phyloP scores from a whole-genome alignment of 2,113 vertebrate species.

The Microcebus jonahi region DNA sequence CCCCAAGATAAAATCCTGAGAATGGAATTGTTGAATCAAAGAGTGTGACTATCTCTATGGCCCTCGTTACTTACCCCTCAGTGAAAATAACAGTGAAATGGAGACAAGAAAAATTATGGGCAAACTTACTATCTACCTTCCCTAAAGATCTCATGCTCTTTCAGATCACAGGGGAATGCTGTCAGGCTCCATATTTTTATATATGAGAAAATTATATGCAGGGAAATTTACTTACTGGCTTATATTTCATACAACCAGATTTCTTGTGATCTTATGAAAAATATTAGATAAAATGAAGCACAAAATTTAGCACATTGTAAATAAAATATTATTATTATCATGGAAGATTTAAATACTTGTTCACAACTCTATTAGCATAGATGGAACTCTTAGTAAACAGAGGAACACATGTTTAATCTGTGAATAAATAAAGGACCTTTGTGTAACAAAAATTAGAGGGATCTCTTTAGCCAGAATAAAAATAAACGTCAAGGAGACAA shows the following conservation, averaged over 20 bases:
- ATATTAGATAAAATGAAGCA: not conserved
- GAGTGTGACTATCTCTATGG: not conserved
- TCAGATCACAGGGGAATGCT: not conserved
- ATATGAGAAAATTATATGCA: conserved; percentile 3
- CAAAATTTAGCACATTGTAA: conserved; percentile 27
- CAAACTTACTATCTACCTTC: not conserved
- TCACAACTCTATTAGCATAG: conserved; percentile 14
- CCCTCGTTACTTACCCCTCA: conserved; percentile 13
- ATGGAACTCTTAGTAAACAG: conserved; percentile 76
- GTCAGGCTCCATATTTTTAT: not conserved
- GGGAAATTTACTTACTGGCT: conserved; percentile 23
- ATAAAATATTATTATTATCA: conserved; percentile 21
- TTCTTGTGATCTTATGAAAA: conserved; percentile 39
- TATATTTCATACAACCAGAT: not conserved
- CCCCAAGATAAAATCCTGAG: conserved; percentile 33
- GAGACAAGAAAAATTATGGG: conserved; percentile 15
- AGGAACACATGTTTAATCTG: conserved; percentile 69
- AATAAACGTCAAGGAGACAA: conserved; percentile 82
- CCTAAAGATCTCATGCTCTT: conserved; percentile 30
- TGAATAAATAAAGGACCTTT: conserved; percentile 64
- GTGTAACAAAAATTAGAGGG: conserved; percentile 74
- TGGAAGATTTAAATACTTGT: conserved; percentile 65
- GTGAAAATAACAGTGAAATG: conserved; percentile 45
- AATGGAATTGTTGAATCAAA: conserved; percentile 31
- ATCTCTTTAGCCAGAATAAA: conserved; percentile 75